These are phyloP conservation scores for Scomber colias DNA, from an alignment of 2,113 vertebrate genomes.

Conservation along the genomic window DNA sequence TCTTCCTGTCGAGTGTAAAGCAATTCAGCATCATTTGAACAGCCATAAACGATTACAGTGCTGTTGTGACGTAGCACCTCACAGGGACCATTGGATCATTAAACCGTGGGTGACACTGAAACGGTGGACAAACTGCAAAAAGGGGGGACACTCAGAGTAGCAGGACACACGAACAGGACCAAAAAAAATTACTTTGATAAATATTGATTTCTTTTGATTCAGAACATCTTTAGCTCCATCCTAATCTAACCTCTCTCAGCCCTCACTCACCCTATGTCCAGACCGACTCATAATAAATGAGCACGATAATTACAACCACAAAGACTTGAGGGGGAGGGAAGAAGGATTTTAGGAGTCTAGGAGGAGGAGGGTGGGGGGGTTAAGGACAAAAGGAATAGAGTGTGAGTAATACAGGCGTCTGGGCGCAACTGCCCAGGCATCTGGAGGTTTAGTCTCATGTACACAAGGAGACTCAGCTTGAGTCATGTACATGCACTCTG, in stretches of 20 bases:
- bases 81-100: conserved; percentile 28
- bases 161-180: neutral
- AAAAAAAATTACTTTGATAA: neutral
- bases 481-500: neutral
- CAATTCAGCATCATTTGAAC: conserved; percentile 35
- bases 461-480: conserved; percentile 40
- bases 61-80: conserved; percentile 34
- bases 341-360: conserved; percentile 22
- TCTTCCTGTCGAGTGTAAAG: conserved; percentile 34
- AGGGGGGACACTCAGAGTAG: neutral
- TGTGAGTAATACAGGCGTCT: conserved; percentile 74
- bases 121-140: conserved; percentile 20
- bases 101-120: conserved; percentile 41
- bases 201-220: neutral
- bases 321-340: conserved; percentile 49
- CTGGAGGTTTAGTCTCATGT: conserved; percentile 55
- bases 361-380: neutral
- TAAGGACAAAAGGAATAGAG: conserved; percentile 69
- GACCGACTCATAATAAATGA: conserved; percentile 71
- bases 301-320: conserved; percentile 77
- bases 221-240: conserved; percentile 2
- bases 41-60: conserved; percentile 43
- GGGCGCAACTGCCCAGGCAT: conserved; percentile 69
- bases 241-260: conserved; percentile 13
- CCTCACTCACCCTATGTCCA: conserved; percentile 48